Base-by-base conservation (phyloP, 64 coral and sea anemone genomes). In the Pocillopora verrucosa region DNA sequence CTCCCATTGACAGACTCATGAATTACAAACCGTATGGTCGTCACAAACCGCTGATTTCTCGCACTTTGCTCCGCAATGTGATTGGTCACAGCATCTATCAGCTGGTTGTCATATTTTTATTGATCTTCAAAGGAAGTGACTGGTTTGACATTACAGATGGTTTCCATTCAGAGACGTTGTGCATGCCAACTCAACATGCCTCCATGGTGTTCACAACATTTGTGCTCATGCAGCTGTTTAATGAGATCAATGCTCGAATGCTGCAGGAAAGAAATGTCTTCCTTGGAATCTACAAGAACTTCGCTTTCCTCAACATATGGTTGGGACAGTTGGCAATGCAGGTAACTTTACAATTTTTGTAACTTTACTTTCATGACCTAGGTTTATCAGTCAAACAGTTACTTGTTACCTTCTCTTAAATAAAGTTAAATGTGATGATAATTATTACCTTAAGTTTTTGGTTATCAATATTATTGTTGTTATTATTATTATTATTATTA, bases 221-320 rank as follows among this genome's bases (percentile, higher is more conserved):
- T 80, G 97, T 99, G 15, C 95, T 93, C 62, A 99, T 99, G 97
- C 94, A 99, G 56, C 57, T 99, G 56, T 99, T 99, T 76, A 99
- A 99, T 36, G 93, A 99, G 84, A 93, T 99, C 89, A 99, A 99
- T 80, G 92, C 90, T 36, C 87, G 97, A 37, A 89, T 90, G 84
- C 65, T 99, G 22, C 88, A 95, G 38, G 94, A 94, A 36, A 87
- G 97, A 73, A 99, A 99, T 75, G 91, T 99, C 16, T 99, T 99
- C 89, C 76, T 76, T 86, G 97, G 97, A 80, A 89, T 99, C 36
- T 67, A 87, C 65, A 57, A 73, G 16, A 99, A 99, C 80, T 80
- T 36, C 56, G 85, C 78, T 61, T 99, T 99, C 58, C 35, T 91
- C 6, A 79, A 86, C 69, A 99, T 99, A 74, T 99, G 97, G 97